Base-by-base conservation (phyloP, 2,888 invertebrate species). In the Encarsia formosa region DNA sequence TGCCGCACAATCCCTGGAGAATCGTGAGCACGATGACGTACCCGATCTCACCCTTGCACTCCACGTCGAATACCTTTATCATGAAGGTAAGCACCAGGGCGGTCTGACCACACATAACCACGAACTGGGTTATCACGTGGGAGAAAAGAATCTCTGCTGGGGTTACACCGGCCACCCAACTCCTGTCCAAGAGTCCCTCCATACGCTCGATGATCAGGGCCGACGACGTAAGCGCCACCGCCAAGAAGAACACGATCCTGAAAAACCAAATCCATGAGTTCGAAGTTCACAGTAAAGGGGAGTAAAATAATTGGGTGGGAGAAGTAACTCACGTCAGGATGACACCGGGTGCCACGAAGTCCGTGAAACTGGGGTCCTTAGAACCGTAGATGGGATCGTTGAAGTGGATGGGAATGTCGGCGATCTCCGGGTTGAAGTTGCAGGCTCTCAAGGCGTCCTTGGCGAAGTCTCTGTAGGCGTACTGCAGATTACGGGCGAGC, bases 231-330 rank as follows among this genome's bases (percentile, higher is more conserved):
- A 96, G 76, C 0, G 95, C 95, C 8, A 95, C 93, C 44, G 96
- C 94, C 79, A 95, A 81, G 82, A 96, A 94, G 81, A 94, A 96
- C 3, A 94, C 94, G 75, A 95, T 94, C 35, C 94, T 95, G 77
- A 43, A 77, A 15, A 29, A 19, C 5, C 26, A 35, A 26, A 31
- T 32, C 31, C 43, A 16, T 13, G 18, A 34, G 34, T 18, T 13
- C n/a, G n/a, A n/a, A n/a, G n/a, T n/a, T n/a, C n/a, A n/a, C n/a
- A n/a, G n/a, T n/a, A n/a, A n/a, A n/a, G n/a, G n/a, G n/a, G n/a
- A n/a, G n/a, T n/a, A n/a, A n/a, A n/a, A n/a, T n/a, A n/a, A n/a
- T n/a, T n/a, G n/a, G n/a, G n/a, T n/a, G n/a, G n/a, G n/a, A n/a
- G n/a, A n/a, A n/a, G n/a, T n/a, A n/a, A 43, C 86, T 84, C 75